phyloP scores from a whole-genome alignment of 2,113 vertebrate species.

The Phalacrocorax brasilianus region DNA sequence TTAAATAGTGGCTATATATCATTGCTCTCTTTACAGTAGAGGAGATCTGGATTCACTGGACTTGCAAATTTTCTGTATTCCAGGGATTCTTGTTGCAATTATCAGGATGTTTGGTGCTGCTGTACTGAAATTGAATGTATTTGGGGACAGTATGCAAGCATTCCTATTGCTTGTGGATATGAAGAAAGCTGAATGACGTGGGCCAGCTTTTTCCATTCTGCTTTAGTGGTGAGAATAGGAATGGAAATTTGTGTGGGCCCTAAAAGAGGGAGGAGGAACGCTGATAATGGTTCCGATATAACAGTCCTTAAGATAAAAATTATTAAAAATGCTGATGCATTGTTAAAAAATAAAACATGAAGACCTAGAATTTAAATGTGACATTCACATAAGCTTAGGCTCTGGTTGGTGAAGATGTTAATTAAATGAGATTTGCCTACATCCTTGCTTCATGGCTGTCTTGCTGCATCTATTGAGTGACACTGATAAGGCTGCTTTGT shows the following conservation, averaged over 20 bases:
- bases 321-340: neutral
- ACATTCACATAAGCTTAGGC: neutral
- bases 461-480: neutral
- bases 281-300: neutral
- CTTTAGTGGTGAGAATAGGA: neutral
- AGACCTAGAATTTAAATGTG: neutral
- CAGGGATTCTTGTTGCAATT: neutral
- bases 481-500: neutral
- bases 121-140: neutral
- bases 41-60: neutral
- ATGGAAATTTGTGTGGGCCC: neutral
- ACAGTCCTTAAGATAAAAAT: neutral
- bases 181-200: neutral
- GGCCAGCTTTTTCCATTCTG: neutral
- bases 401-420: neutral
- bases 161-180: neutral
- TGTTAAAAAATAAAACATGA: neutral
- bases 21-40: neutral
- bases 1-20: neutral
- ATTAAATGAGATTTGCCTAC: constrained; percentile 6
- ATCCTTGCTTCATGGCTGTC: constrained; percentile 23
- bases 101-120: neutral
- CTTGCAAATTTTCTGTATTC: neutral
- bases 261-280: neutral
- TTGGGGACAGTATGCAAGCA: neutral